phyloP scores from a whole-genome alignment of 2,113 vertebrate species.

The Shinisaurus crocodilurus region DNA sequence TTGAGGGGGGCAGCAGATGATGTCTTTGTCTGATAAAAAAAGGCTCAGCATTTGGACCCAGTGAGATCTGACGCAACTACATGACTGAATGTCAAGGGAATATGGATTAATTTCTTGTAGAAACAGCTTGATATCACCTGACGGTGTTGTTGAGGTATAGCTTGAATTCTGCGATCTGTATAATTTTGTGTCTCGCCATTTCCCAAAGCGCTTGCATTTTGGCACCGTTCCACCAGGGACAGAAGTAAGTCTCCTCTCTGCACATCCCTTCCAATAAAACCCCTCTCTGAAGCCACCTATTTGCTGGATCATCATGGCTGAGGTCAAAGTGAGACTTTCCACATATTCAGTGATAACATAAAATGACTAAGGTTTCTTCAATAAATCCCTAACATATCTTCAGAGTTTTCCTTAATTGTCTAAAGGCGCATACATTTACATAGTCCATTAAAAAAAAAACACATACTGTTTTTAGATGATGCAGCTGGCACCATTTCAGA shows the following conservation, averaged over 20 bases:
- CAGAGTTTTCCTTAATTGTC: not conserved
- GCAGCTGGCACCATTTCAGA: not conserved
- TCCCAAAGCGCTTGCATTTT: not conserved
- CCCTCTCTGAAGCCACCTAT: too few relatives aligned
- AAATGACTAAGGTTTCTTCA: not conserved
- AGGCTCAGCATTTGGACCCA: too few relatives aligned
- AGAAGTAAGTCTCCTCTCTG: not conserved
- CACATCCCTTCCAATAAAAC: not conserved
- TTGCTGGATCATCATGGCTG: not conserved
- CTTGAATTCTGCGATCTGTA: not conserved
- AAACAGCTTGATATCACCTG: not conserved
- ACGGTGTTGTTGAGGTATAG: not conserved
- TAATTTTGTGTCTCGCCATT: not conserved
- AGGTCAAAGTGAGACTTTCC: not conserved
- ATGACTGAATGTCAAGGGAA: not conserved
- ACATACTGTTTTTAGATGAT: not conserved
- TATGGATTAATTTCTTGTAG: not conserved
- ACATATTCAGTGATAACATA: not conserved
- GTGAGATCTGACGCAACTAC: too few relatives aligned
- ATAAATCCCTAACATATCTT: not conserved
- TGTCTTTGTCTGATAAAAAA: too few relatives aligned
- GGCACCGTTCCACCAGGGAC: not conserved
- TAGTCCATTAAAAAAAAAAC: not conserved
- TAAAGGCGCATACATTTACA: not conserved
- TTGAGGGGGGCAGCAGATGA: too few relatives aligned